Evolutionary conservation across 2,113 vertebrate species (phyloP), one percentile per base, ranked within the genome.

Genomic region (Triplophysa rosa): DNA sequence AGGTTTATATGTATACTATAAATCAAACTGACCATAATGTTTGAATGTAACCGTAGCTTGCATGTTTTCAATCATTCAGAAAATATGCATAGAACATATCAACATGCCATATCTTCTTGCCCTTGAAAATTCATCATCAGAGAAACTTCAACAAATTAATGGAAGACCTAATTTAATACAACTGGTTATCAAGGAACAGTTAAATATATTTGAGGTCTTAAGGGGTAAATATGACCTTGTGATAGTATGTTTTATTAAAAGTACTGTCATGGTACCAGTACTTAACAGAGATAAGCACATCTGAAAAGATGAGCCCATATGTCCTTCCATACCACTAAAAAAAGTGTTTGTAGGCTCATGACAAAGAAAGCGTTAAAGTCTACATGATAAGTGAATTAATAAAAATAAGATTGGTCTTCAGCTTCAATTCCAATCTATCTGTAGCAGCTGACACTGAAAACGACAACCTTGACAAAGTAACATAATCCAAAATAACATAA

Each of bases 371-470:
- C 29, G 13, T 49, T 59, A 21, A 58, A 40, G 54, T 58, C 54
- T 21, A 21, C 9, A 58, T 58, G 54, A 58, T n/a, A 10, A 21
- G 68, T 56, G 12, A 76, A 64, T 76, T 65, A 65, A 49, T 76
- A 65, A 76, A 63, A 23, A 71, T 37, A 52, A 63, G 5, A 29
- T 33, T 65, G 52, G 73, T 65, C 62, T 65, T 76, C 62, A 54
- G 45, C 65, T 76, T 76, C 45, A 65, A 64, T 49, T 52, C 45
- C 42, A 64, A 76, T 76, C 29, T 76, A 37, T 64, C 65, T 76
- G 24, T 76, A 76, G 73, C 62, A 77, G 73, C 73, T 49, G 73
- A 77, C 26, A 24, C 42, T 37, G 26, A 77, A 75, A 62, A 75
- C 62, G 33, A 65, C 45, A 65, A n/a, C 72, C 72, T 64, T 17